Percentiles rank a stretch among this genome's conserved stretches.
Evolutionary conservation across 1,140 invertebrate species (phyloP).

Genomic region (Penaeus chinensis): DNA sequence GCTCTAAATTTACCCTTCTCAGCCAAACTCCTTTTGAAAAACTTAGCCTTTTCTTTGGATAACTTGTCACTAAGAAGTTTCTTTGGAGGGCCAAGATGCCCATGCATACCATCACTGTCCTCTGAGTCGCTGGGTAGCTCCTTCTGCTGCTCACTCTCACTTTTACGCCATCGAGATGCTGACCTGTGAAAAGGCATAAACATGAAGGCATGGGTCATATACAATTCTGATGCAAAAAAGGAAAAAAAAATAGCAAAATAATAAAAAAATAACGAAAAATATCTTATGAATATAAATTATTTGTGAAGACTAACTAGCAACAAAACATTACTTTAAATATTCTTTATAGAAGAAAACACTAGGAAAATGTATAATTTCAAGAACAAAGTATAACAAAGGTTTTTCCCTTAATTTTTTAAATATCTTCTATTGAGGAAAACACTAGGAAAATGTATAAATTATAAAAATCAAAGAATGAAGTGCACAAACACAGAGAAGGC

Average conservation of each 20-base stretch:
- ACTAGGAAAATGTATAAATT: background rate
- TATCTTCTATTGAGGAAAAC: no score
- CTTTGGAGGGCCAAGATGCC: slow-evolving; percentile 51
- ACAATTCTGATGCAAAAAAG: background rate
- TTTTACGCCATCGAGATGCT: slow-evolving; percentile 39
- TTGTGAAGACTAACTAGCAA: no score
- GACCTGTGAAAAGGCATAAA: slow-evolving; percentile 40
- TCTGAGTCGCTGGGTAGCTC: slow-evolving; percentile 55
- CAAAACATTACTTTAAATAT: no score
- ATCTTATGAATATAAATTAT: no score
- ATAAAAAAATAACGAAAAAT: no score
- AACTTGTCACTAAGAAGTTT: slow-evolving; percentile 75
- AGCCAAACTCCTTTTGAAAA: slow-evolving; percentile 82
- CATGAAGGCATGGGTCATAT: background rate
- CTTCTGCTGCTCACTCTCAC: slow-evolving; percentile 43
- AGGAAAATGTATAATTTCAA: background rate
- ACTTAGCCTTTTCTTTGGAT: slow-evolving; percentile 87
- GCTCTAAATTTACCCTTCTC: slow-evolving; percentile 70
- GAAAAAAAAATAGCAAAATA: background rate
- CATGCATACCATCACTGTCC: slow-evolving; percentile 61
- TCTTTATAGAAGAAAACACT: no score
- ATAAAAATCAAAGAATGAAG: background rate
- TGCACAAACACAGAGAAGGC: no score
- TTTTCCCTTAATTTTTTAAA: no score
- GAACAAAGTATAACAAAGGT: no score